phyloP scores from a whole-genome alignment of 2,888 invertebrate genomes.

The Agrotis exclamationis region DNA sequence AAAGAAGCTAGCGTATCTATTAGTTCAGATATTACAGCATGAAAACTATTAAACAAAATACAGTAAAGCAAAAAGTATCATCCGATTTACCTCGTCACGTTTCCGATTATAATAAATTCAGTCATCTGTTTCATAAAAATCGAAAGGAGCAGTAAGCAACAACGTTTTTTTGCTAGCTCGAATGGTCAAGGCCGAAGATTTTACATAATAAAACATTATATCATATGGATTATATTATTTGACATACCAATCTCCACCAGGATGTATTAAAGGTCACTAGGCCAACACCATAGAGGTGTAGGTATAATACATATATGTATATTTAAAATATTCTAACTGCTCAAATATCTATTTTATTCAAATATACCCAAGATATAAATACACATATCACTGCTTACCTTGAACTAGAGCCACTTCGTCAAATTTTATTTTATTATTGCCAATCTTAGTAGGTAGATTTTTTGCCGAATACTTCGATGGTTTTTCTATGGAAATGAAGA shows the following conservation, averaged over 20 bases:
- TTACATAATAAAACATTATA: constrained; percentile 71
- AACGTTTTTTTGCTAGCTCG: constrained; percentile 49
- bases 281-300: constrained; percentile 59
- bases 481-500: constrained; percentile 57
- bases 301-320: constrained; percentile 21
- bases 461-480: constrained; percentile 48
- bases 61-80: constrained; percentile 23
- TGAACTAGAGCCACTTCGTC: constrained; percentile 75
- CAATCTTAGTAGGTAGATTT: constrained; percentile 41
- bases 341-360: constrained; percentile 51
- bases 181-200: constrained; percentile 78
- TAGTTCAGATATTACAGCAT: neutral
- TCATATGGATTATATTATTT: constrained; percentile 73
- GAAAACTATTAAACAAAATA: neutral
- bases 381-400: constrained; percentile 66
- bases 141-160: constrained; percentile 43
- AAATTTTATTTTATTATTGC: constrained; percentile 40
- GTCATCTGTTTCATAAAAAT: constrained; percentile 32
- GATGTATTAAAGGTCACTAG: constrained; percentile 82
- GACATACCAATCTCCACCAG: constrained; percentile 75
- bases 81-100: constrained; percentile 16
- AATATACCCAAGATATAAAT: constrained; percentile 55
- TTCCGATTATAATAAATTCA: neutral
- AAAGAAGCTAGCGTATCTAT: neutral
- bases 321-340: constrained; percentile 9